Percentiles rank a stretch among this genome's conserved stretches.
Conservation (phyloP, 1,140 invertebrate species). For the Portunus trituberculatus region DNA sequence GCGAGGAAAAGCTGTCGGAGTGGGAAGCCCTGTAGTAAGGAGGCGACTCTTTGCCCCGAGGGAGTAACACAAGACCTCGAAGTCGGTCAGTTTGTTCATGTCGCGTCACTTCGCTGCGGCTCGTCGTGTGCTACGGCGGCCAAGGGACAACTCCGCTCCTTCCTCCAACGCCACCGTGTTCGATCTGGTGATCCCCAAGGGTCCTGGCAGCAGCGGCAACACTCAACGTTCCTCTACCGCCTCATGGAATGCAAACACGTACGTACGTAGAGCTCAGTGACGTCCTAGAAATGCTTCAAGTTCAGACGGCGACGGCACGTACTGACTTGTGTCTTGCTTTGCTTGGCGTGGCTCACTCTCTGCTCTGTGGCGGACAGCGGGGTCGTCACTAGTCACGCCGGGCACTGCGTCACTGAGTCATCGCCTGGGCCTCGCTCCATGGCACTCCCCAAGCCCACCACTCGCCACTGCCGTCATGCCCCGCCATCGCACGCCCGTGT, state of each 20-base stretch:
- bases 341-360: not conserved
- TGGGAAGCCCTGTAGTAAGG: not conserved
- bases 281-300: no score
- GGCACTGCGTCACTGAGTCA: not conserved
- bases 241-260: not conserved
- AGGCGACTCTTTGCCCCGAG: not conserved
- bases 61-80: not conserved
- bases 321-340: no score
- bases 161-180: not conserved
- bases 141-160: not conserved
- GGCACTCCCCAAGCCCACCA: slow-evolving; percentile 14
- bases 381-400: not conserved
- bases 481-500: not conserved
- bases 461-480: not conserved
- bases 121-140: not conserved
- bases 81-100: not conserved
- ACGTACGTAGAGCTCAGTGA: no score
- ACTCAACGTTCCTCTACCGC: not conserved
- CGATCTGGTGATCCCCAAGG: not conserved
- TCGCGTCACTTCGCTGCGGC: not conserved
- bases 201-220: not conserved
- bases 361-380: not conserved
- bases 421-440: not conserved
- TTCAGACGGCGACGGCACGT: no score
- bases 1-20: not conserved